These are phyloP conservation scores for Caenorhabditis parvicauda DNA, from an alignment of 2,888 invertebrate species.

Conservation along the genomic window DNA sequence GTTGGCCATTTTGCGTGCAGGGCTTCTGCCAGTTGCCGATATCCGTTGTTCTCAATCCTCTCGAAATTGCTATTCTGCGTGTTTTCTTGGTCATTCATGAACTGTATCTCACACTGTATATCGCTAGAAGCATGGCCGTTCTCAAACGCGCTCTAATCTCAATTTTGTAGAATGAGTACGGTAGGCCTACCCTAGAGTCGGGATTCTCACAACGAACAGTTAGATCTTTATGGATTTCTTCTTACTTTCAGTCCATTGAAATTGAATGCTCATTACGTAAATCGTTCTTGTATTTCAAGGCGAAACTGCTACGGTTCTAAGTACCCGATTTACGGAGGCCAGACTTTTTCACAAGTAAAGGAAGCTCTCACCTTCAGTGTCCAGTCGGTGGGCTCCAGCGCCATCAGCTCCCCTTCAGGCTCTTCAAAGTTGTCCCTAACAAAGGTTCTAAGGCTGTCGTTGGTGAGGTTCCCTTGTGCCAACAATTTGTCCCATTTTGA, in stretches of 20 bases:
- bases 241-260: too few species aligned
- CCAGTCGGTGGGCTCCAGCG: conserved; percentile 46
- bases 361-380: conserved; percentile 25
- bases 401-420: conserved; percentile 55
- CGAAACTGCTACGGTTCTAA: too few species aligned
- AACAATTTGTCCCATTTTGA: conserved; percentile 38
- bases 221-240: too few species aligned
- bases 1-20: conserved; percentile 56
- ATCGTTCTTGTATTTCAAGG: too few species aligned
- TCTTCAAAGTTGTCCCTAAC: conserved; percentile 52
- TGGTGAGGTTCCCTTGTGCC: conserved; percentile 19
- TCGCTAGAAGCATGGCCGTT: not conserved
- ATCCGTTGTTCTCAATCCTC: conserved; percentile 43
- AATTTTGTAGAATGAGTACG: not conserved
- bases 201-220: too few species aligned
- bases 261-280: too few species aligned
- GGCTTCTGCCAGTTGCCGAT: conserved; percentile 45
- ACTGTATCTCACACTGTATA: not conserved
- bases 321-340: too few species aligned
- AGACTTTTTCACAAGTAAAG: too few species aligned
- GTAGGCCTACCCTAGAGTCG: too few species aligned
- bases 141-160: not conserved
- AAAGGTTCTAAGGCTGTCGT: conserved; percentile 33
- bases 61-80: conserved; percentile 35
- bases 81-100: not conserved